Percentiles rank a stretch among this genome's conserved stretches.
phyloP scores from a whole-genome alignment of 2,888 invertebrate genomes.

The Cotesia congregata region DNA sequence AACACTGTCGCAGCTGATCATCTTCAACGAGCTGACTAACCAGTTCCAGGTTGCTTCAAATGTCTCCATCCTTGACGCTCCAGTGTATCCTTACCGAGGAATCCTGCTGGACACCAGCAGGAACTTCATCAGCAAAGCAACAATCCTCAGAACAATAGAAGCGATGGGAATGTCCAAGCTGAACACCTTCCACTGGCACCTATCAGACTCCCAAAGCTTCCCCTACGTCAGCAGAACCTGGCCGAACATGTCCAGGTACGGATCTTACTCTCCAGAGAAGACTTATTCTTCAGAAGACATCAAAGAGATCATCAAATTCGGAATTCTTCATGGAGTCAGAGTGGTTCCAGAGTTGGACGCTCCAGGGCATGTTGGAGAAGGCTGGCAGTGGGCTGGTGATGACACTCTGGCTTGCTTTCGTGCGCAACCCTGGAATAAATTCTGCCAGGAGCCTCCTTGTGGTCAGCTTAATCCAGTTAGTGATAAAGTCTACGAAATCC shows the following conservation, averaged over 20 bases:
- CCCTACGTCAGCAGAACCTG: conserved; percentile 84
- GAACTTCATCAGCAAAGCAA: conserved; percentile 83
- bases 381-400: conserved; percentile 77
- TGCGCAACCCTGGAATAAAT: conserved; percentile 80
- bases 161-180: conserved; percentile 92
- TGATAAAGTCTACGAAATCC: conserved; percentile 78
- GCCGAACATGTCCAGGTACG: conserved; percentile 81
- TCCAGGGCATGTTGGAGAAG: conserved; percentile 92
- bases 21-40: conserved; percentile 77
- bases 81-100: conserved; percentile 90
- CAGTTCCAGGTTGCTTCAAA: conserved; percentile 76
- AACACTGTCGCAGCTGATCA: conserved; percentile 78
- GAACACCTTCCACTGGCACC: conserved; percentile 96
- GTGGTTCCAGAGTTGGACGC: conserved; percentile 94
- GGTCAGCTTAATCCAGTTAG: conserved; percentile 85
- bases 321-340: conserved; percentile 82
- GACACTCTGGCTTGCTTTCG: conserved; percentile 66
- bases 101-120: conserved; percentile 91
- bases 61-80: conserved; percentile 80
- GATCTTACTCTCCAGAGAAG: conserved; percentile 84
- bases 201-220: conserved; percentile 94
- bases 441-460: conserved; percentile 88
- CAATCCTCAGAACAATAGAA: conserved; percentile 84
- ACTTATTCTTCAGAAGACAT: conserved; percentile 72
- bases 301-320: conserved; percentile 77